Conservation (phyloP, 2,113 vertebrate genomes). For the Rhea pennata region DNA sequence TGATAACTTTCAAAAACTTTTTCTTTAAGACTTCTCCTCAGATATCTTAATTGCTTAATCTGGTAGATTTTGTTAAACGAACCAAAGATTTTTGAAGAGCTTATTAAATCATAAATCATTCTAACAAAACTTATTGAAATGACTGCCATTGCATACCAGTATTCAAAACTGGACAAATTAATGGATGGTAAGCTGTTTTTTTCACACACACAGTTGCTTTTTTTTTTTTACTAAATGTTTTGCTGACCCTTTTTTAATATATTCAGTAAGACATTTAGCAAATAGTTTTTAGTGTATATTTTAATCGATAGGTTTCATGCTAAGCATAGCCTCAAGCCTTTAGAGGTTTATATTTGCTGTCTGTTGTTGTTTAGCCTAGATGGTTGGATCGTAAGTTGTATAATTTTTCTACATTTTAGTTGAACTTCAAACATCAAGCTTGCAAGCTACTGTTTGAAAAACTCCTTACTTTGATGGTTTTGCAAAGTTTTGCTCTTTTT, state of each 20-base stretch:
- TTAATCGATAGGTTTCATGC: background rate
- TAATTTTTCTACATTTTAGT: background rate
- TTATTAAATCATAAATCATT: background rate
- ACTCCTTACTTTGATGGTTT: background rate
- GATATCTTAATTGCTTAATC: background rate
- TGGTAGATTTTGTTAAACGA: background rate
- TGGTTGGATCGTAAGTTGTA: background rate
- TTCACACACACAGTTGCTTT: background rate
- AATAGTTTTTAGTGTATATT: background rate
- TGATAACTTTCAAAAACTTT: background rate
- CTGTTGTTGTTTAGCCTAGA: background rate
- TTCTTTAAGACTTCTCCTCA: background rate
- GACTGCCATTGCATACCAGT: background rate
- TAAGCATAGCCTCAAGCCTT: background rate
- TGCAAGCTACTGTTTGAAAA: background rate
- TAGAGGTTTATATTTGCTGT: background rate
- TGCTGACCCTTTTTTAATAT: background rate
- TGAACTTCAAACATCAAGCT: background rate
- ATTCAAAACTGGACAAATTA: background rate
- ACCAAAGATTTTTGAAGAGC: background rate
- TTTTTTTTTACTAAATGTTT: background rate
- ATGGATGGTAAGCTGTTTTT: background rate
- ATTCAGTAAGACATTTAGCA: background rate
- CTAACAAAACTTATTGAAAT: background rate
- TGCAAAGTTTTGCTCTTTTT: background rate